Evolutionary conservation across 2,888 invertebrate genomes (phyloP), one percentile per base, ranked within the genome.

Genomic region (Baccha elongata): DNA sequence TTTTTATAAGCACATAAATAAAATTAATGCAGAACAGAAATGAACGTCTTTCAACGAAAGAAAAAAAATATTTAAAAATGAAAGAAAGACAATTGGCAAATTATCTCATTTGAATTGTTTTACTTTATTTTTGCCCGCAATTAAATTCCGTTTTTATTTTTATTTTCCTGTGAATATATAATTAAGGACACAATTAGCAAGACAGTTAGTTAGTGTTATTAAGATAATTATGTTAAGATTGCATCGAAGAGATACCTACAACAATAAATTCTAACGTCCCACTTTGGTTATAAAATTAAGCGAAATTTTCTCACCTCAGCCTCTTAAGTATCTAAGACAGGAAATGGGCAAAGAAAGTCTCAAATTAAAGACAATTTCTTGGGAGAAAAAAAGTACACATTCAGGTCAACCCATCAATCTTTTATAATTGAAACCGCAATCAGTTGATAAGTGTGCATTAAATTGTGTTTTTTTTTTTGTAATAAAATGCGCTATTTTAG

Each of bases 191-290:
- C 65, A 50, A 29, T 53, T 29, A 52, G 50, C 32, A 15, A 29
- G 55, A 13, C 13, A 15, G 15, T 21, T 60, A 40, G 26, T 60
- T 13, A 5, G 11, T n/a, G 32, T 37, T 32, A 29, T 67, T 46
- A 35, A 60, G 67, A 74, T 74, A 67, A 7, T 67, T 58, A 58
- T 8, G n/a, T 65, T 65, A 74, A 74, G 74, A 74, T 74, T 58
- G 74, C 46, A 35, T 21, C 6, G 13, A 21, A 10, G 52, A 32
- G 29, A 32, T 32, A 32, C 7, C 5, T n/a, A 32, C 5, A 32
- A n/a, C n/a, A n/a, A 26, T 4, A 3, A 3, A 26, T 26, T 32
- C 29, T 3, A 32, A 8, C 8, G 29, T 32, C 8, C 8, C 6
- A 7, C 8, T 32, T 32, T 23, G 23, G 3, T 23, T 23, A 23